Evolutionary conservation across 2,888 invertebrate genomes (phyloP).

Genomic region (Aricia artaxerxes): DNA sequence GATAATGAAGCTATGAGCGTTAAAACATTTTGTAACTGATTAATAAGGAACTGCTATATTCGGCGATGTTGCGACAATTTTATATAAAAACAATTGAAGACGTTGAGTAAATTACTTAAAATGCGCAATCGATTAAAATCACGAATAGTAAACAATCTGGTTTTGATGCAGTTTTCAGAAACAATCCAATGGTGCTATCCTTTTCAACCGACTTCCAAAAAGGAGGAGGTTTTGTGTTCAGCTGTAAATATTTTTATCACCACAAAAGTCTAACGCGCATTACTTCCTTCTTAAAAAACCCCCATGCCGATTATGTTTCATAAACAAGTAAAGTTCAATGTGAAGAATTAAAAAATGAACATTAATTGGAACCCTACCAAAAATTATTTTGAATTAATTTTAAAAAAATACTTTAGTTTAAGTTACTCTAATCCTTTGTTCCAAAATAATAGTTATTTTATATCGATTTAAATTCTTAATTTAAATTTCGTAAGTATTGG

Average conservation of each 20-base stretch:
- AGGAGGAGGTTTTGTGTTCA: no score
- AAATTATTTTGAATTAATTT: no score
- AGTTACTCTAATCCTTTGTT: not conserved
- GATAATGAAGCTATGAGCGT: not conserved
- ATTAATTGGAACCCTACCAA: no score
- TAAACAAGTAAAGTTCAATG: no score
- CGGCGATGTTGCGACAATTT: constrained; percentile 2
- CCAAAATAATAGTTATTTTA: not conserved
- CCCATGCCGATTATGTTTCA: no score
- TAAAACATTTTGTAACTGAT: constrained; percentile 14
- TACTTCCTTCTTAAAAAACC: no score
- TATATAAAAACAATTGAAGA: constrained; percentile 1
- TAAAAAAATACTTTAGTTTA: not conserved
- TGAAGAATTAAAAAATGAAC: no score
- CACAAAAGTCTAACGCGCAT: no score
- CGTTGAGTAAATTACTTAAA: not conserved
- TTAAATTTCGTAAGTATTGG: not conserved
- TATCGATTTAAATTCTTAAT: not conserved
- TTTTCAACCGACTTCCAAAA: no score
- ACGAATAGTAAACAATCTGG: not conserved
- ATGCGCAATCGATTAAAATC: not conserved
- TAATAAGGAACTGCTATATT: not conserved
- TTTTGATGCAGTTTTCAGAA: no score
- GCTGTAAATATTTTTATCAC: no score
- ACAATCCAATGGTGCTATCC: no score